These are phyloP conservation scores for Cyclophora punctaria DNA, from an alignment of 2,888 invertebrate genomes.

Conservation along the genomic window DNA sequence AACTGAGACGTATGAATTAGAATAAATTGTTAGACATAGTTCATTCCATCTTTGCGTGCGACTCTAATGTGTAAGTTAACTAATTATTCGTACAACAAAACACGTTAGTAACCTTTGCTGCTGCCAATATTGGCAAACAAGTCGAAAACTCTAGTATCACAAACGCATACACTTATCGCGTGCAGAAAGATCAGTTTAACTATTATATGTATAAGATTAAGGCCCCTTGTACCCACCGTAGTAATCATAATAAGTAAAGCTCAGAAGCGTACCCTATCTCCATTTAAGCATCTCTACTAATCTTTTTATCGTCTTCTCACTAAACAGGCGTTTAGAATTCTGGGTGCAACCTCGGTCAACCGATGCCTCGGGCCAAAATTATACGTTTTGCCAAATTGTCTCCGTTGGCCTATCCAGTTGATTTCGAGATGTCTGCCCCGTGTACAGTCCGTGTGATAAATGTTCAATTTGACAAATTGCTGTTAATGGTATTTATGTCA, in stretches of 20 bases:
- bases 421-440: constrained; percentile 43
- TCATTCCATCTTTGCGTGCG: no score
- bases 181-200: no score
- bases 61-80: no score
- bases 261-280: constrained; percentile 3
- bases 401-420: constrained; percentile 40
- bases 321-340: constrained; percentile 31
- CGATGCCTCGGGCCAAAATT: constrained; percentile 51
- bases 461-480: not conserved
- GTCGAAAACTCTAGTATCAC: no score
- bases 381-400: constrained; percentile 61
- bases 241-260: constrained; percentile 12
- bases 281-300: constrained; percentile 3
- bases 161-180: no score
- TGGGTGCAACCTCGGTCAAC: constrained; percentile 38
- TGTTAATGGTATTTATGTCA: not conserved
- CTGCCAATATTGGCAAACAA: no score
- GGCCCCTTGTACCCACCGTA: constrained; percentile 5
- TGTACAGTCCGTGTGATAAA: constrained; percentile 31
- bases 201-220: no score
- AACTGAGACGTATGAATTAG: no score
- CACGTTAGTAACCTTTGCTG: no score
- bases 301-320: constrained; percentile 29
- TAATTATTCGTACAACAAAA: no score
- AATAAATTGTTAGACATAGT: no score